Evolutionary conservation across 1,140 invertebrate species (phyloP), one percentile per base, ranked within the genome.

Genomic region (Brachionus plicatilis): DNA sequence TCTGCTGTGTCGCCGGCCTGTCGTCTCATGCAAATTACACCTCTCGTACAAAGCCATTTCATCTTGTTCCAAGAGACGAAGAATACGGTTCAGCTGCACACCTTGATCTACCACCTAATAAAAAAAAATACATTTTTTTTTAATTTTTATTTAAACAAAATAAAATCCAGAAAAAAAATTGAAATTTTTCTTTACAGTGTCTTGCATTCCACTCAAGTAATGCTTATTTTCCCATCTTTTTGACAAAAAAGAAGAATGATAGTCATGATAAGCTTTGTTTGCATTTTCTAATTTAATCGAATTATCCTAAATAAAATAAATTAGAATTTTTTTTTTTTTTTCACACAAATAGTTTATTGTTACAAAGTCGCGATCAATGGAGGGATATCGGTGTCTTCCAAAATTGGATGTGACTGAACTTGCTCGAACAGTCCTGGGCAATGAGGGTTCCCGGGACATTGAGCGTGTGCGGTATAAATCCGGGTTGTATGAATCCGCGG

Each of bases 191-290:
- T 29, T 65, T 65, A 82, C 79, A 60, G 79, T 68, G 27, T 82
- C 79, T 47, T 82, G 79, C 53, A 82, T 82, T 20, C 79, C 79
- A 17, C 43, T 41, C 17, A 65, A 14, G 41, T 82, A 82, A 47
- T 82, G 79, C 41, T 68, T 82, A 68, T 82, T 82, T 47, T 82
- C 79, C 79, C 79, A 82, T 65, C 79, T 43, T 27, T 82, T 82
- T 5, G 79, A 82, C 41, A 82, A 82, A 68, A 82, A 82, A 1
- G 50, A 60, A 11, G 79, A 43, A 24, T 82, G 79, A 37, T 60
- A 82, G 24, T 82, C 65, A 68, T 82, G 79, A 68, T 82, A 82
- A 12, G 33, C 53, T 82, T 65, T 82, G 53, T 82, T 82, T 0
- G 79, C 79, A 17, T 27, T 82, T 60, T 82, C 79, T 29, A 82